Evolutionary conservation across 2,888 invertebrate species (phyloP).

Genomic region (Sinhomidia bicolor): DNA sequence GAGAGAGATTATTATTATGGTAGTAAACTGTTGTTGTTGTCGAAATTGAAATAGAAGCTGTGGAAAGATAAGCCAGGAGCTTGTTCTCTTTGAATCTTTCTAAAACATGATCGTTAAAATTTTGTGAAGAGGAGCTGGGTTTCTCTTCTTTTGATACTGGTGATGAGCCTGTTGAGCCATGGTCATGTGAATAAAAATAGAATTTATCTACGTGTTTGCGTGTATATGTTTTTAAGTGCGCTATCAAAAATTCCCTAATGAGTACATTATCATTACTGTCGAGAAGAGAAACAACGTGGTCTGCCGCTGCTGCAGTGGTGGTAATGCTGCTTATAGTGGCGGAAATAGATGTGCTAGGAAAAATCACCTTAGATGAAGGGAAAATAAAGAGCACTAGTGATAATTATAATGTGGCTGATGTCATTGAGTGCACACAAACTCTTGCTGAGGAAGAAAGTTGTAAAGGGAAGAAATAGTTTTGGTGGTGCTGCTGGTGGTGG

Average conservation of each 20-base stretch:
- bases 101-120: slow-evolving; percentile 7
- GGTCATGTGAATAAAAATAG: slow-evolving; percentile 47
- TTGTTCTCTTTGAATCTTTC: not conserved
- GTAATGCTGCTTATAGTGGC: not conserved
- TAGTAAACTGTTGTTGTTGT: not conserved
- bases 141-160: not conserved
- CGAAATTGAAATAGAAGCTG: not conserved
- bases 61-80: not conserved
- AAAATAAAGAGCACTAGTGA: not conserved
- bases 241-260: slow-evolving; percentile 32
- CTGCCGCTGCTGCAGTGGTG: not conserved
- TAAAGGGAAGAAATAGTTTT: slow-evolving; percentile 39
- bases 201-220: slow-evolving; percentile 1
- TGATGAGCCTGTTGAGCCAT: slow-evolving; percentile 19
- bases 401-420: slow-evolving; percentile 48
- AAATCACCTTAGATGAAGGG: not conserved
- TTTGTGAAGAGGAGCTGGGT: slow-evolving; percentile 21
- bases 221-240: slow-evolving; percentile 3
- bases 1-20: not conserved
- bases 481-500: not conserved
- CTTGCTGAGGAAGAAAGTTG: slow-evolving; percentile 42
- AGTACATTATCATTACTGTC: slow-evolving; percentile 33
- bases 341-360: not conserved
- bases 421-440: not conserved
- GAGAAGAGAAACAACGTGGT: not conserved